phyloP scores from a whole-genome alignment of 30 jellyfish, hydroid and myxozoan genomes.

The Turritopsis rubra region DNA sequence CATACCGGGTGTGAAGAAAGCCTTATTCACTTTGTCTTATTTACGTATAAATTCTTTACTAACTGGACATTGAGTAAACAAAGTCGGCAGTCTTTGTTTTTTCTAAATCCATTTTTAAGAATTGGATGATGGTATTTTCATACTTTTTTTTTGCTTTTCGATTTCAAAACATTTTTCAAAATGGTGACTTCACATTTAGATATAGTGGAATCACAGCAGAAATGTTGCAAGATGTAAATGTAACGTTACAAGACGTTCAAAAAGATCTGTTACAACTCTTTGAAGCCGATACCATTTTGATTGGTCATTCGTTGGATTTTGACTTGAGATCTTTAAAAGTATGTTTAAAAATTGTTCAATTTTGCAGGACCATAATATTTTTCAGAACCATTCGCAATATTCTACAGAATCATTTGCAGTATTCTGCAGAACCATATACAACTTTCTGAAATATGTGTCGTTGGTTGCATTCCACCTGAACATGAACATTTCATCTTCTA shows the following conservation, averaged over 20 bases:
- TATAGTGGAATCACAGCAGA: slow-evolving; percentile 88
- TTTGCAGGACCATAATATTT: not conserved
- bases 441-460: too few relatives aligned
- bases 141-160: too few relatives aligned
- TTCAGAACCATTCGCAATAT: too few relatives aligned
- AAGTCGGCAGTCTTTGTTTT: not conserved
- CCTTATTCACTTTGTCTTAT: not conserved
- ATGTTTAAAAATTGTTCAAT: not conserved
- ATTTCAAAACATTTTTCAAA: not conserved
- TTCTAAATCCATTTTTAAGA: not conserved
- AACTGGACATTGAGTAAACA: not conserved
- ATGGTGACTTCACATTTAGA: not conserved
- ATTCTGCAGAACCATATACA: too few relatives aligned
- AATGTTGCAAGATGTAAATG: slow-evolving; percentile 42
- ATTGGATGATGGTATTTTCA: too few relatives aligned
- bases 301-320: slow-evolving; percentile 82
- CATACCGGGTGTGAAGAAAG: not conserved
- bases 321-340: slow-evolving; percentile 70
- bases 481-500: too few relatives aligned
- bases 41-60: not conserved
- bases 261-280: slow-evolving; percentile 43
- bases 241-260: slow-evolving; percentile 65
- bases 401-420: too few relatives aligned
- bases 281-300: slow-evolving; percentile 46
- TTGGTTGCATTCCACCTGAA: too few relatives aligned